Evolutionary conservation across 2,888 invertebrate species (phyloP).

Genomic region (Blomia tropicalis): DNA sequence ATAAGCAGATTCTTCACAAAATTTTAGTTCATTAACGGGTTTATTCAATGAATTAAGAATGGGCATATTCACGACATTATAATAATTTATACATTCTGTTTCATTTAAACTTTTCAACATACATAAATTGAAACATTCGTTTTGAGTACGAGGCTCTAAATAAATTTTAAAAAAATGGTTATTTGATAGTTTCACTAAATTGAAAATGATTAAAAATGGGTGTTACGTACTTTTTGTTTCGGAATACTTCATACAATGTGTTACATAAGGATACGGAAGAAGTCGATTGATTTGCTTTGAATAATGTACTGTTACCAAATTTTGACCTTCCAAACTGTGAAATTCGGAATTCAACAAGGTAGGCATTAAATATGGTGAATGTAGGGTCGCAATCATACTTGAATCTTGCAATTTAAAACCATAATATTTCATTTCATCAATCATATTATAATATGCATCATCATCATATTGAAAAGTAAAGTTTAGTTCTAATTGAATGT

Average conservation of each 20-base stretch:
- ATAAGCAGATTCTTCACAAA: background rate
- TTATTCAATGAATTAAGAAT: background rate
- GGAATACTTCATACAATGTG: background rate
- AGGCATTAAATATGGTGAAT: conserved; percentile 12
- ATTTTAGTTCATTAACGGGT: background rate
- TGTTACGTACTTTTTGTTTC: background rate
- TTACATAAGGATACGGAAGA: background rate
- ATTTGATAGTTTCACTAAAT: background rate
- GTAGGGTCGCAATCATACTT: background rate
- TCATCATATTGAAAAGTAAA: background rate
- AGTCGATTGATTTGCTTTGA: background rate
- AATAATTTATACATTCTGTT: background rate
- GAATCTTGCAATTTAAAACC: background rate
- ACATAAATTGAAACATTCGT: background rate
- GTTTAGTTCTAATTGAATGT: background rate
- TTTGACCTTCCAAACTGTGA: background rate
- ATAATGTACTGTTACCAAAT: background rate
- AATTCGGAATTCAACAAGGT: conserved; percentile 1
- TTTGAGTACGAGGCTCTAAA: background rate
- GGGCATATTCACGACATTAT: background rate
- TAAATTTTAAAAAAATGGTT: background rate
- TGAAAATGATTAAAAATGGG: background rate
- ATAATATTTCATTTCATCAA: too few relatives aligned
- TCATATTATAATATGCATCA: too few relatives aligned
- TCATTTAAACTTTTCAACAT: background rate